Percentiles rank a stretch among this genome's conserved stretches.
Conservation (phyloP, 2,888 invertebrate species). For the Eupithecia vulgata region DNA sequence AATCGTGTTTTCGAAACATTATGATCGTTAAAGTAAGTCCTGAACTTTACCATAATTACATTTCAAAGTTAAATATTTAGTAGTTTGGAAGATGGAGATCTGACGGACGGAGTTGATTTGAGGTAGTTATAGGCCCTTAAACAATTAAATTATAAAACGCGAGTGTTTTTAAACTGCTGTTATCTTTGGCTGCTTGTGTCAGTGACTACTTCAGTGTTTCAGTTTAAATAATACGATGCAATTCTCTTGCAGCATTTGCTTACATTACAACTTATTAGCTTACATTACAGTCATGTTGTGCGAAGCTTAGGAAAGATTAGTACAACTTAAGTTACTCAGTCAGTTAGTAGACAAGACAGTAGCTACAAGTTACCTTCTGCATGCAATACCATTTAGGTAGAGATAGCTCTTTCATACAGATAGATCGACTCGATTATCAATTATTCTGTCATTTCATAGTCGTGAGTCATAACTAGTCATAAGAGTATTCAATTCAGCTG, state of each 20-base stretch:
- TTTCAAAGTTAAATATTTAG: no score
- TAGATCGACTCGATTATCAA: conserved; percentile 12
- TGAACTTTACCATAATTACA: no score
- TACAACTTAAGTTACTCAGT: background rate
- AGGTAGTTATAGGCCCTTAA: no score
- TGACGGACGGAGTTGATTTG: no score
- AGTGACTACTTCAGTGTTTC: background rate
- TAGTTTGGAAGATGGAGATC: no score
- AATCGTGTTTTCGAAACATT: no score
- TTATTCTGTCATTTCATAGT: background rate
- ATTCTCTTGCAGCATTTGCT: background rate
- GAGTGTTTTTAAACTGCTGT: conserved; percentile 2
- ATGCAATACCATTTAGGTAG: background rate
- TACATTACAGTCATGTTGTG: background rate
- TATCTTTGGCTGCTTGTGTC: background rate
- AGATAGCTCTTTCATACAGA: conserved; percentile 1
- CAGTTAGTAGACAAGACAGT: background rate
- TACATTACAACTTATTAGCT: background rate
- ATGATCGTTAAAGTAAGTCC: no score
- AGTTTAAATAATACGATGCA: background rate
- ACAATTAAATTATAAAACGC: background rate
- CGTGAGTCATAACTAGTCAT: background rate
- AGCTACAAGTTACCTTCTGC: background rate
- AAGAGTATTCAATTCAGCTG: background rate
- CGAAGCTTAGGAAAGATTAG: background rate